Conservation (phyloP, 1,140 invertebrate genomes). For the Laupala kohalensis region DNA sequence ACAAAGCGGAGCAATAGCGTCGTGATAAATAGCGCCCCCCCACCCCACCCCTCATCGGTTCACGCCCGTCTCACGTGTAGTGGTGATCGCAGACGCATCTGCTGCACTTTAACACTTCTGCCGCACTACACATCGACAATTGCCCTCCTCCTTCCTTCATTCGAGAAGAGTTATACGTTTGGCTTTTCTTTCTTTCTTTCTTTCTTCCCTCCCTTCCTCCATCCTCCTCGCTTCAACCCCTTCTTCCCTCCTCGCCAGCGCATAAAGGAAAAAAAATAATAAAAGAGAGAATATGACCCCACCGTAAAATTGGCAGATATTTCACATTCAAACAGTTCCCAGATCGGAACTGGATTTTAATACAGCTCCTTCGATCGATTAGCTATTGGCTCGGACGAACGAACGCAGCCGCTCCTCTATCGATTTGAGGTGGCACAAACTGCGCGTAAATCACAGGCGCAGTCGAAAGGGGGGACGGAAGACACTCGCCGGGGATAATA, state of each 20-base stretch:
- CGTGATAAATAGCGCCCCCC: background rate
- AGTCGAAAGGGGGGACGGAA: too few species aligned
- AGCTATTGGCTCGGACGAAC: background rate
- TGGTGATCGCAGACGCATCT: too few species aligned
- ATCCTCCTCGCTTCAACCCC: background rate
- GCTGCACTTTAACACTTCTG: background rate
- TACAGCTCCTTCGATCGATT: background rate
- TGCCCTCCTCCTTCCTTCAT: too few species aligned
- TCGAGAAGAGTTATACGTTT: too few species aligned
- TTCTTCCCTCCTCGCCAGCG: background rate
- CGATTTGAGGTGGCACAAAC: background rate
- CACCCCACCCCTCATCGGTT: too few species aligned
- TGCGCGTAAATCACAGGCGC: background rate
- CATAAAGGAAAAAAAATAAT: background rate
- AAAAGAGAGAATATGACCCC: background rate
- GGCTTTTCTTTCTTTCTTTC: background rate
- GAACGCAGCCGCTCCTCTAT: background rate
- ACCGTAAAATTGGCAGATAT: background rate
- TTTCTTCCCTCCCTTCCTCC: background rate
- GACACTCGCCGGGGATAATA: too few species aligned
- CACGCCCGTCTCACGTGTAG: too few species aligned
- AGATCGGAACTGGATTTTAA: background rate
- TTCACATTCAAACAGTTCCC: background rate
- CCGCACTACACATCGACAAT: background rate
- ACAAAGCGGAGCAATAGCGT: too few species aligned